Percentiles rank a stretch among this genome's conserved stretches.
Conservation (phyloP, 64 coral and sea anemone genomes). For the Anthopleura sola region DNA sequence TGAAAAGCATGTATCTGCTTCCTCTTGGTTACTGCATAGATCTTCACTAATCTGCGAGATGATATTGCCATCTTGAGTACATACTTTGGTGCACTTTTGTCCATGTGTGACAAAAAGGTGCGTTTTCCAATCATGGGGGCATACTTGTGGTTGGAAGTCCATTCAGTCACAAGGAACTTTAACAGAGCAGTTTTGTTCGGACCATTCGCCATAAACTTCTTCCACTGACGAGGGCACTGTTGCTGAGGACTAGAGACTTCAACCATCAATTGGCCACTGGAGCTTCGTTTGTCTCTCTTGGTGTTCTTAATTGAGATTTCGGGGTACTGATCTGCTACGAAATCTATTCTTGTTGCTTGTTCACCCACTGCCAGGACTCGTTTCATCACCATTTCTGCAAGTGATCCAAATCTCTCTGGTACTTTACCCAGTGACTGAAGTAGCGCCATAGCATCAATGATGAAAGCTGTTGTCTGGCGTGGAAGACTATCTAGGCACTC, state of each 20-base stretch:
- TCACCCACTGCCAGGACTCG: constrained; percentile 19
- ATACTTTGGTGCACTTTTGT: too few species aligned
- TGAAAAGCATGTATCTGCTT: constrained; percentile 49
- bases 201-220: constrained; percentile 45
- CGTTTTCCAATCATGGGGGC: too few species aligned
- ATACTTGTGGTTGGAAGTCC: too few species aligned
- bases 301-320: constrained; percentile 52
- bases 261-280: constrained; percentile 4
- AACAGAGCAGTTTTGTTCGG: constrained; percentile 15
- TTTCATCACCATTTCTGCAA: constrained; percentile 41
- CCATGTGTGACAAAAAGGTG: constrained; percentile 11
- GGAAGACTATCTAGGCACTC: constrained; percentile 11
- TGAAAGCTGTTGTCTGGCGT: constrained; percentile 31
- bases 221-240: constrained; percentile 47
- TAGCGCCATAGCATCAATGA: constrained; percentile 44
- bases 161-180: constrained; percentile 14
- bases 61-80: too few species aligned
- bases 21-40: constrained; percentile 36
- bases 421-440: too few species aligned
- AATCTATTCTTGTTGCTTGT: constrained; percentile 62
- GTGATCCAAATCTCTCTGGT: constrained; percentile 38
- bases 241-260: constrained; percentile 38
- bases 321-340: constrained; percentile 59
- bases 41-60: too few species aligned
- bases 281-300: constrained; percentile 36